Evolutionary conservation across 1,140 invertebrate species (phyloP).

Genomic region (Thaumetopoea pityocampa): DNA sequence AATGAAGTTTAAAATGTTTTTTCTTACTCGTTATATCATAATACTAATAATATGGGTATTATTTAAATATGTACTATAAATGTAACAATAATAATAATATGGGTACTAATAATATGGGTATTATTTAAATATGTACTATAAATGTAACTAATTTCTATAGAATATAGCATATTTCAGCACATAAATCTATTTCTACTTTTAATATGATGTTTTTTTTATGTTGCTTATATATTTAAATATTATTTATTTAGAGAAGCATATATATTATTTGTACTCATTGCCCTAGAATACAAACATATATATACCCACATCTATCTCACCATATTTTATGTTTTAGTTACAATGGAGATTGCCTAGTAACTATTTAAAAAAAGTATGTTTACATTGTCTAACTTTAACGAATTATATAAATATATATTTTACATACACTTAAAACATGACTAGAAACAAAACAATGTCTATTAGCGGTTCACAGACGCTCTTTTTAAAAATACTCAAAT

Average conservation of each 20-base stretch:
- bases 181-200: background rate
- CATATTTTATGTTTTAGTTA: conserved; percentile 18
- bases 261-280: conserved; percentile 58
- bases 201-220: background rate
- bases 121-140: no score
- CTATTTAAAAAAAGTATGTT: background rate
- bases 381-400: background rate
- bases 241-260: conserved; percentile 4
- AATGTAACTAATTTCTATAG: no score
- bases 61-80: no score
- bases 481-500: conserved; percentile 7
- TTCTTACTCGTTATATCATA: no score
- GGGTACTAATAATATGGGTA: no score
- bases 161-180: no score
- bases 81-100: no score
- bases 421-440: no score
- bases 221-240: conserved; percentile 8
- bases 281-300: conserved; percentile 53
- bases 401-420: conserved; percentile 1
- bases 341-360: conserved; percentile 24
- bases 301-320: conserved; percentile 9
- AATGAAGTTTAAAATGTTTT: no score
- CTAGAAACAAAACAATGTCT: no score
- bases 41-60: no score
- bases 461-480: conserved; percentile 2